Evolutionary conservation across 2,888 invertebrate species (phyloP).

Genomic region (Caenorhabditis parvicauda): DNA sequence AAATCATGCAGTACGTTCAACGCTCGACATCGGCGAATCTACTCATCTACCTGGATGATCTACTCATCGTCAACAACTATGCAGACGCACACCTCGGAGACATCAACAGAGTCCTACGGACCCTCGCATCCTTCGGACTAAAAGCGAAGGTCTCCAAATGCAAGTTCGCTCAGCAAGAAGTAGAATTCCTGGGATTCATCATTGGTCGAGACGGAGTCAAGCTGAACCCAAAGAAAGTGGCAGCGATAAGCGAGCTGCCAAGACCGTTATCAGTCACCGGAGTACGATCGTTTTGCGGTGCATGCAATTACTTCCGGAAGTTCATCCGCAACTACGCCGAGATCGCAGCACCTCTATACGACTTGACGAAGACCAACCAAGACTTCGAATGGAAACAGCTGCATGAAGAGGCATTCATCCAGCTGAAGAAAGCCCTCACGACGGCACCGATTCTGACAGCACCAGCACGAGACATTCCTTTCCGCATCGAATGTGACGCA

Average conservation of each 20-base stretch:
- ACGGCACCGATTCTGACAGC: conserved; percentile 12
- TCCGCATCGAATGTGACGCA: conserved; percentile 20
- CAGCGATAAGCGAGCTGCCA: conserved; percentile 12
- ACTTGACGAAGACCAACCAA: conserved; percentile 10
- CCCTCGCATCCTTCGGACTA: conserved; percentile 19
- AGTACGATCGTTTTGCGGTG: conserved; percentile 20
- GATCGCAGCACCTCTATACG: conserved; percentile 10
- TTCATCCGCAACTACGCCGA: conserved; percentile 19
- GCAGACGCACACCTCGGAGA: conserved; percentile 19
- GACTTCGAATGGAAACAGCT: conserved; percentile 13
- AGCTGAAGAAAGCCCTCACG: conserved; percentile 8
- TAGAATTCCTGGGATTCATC: conserved; percentile 28
- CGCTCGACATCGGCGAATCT: not conserved
- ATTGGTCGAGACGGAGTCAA: conserved; percentile 21
- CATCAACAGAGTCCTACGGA: conserved; percentile 14
- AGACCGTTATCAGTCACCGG: conserved; percentile 11
- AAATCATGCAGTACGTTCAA: conserved; percentile 8
- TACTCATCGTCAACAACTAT: conserved; percentile 5
- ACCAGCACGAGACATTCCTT: conserved; percentile 11
- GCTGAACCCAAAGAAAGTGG: conserved; percentile 22
- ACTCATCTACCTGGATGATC: conserved; percentile 25
- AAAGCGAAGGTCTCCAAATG: conserved; percentile 27
- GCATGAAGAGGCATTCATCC: conserved; percentile 8
- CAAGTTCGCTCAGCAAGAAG: conserved; percentile 10
- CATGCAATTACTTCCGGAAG: conserved; percentile 10